Percentiles rank a stretch among this genome's conserved stretches.
Conservation (phyloP, 92 coral and sea anemone species). For the Umimayanthus chanpuru region DNA sequence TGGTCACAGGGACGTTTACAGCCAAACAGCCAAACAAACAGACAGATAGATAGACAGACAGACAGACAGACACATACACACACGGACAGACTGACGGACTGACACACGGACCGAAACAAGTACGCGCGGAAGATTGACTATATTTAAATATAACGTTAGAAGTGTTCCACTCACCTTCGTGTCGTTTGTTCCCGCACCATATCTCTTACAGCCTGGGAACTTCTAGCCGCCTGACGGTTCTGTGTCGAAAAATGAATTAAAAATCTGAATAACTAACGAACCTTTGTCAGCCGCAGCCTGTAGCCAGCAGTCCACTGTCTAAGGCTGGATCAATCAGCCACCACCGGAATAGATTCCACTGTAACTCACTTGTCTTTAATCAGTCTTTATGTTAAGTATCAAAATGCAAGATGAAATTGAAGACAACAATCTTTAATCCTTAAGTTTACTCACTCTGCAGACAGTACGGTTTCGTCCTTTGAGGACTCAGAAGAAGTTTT, state of each 20-base stretch:
- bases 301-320: background rate
- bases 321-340: background rate
- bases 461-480: too few species aligned
- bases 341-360: too few species aligned
- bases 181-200: conserved; percentile 82
- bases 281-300: background rate
- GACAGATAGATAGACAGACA: too few species aligned
- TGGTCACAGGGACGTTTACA: background rate
- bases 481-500: too few species aligned
- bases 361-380: too few species aligned
- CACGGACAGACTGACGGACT: too few species aligned
- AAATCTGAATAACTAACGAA: background rate
- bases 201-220: conserved; percentile 85
- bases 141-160: background rate
- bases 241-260: background rate
- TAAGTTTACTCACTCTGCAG: too few species aligned
- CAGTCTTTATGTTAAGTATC: too few species aligned
- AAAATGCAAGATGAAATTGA: too few species aligned
- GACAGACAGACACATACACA: too few species aligned
- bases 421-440: too few species aligned
- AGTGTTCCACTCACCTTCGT: conserved; percentile 55
- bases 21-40: background rate
- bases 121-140: background rate
- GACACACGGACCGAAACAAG: background rate
- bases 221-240: conserved; percentile 85